Percentiles rank a stretch among this genome's conserved stretches.
Evolutionary conservation across 2,113 vertebrate species (phyloP).

Genomic region (Silurus glanis): DNA sequence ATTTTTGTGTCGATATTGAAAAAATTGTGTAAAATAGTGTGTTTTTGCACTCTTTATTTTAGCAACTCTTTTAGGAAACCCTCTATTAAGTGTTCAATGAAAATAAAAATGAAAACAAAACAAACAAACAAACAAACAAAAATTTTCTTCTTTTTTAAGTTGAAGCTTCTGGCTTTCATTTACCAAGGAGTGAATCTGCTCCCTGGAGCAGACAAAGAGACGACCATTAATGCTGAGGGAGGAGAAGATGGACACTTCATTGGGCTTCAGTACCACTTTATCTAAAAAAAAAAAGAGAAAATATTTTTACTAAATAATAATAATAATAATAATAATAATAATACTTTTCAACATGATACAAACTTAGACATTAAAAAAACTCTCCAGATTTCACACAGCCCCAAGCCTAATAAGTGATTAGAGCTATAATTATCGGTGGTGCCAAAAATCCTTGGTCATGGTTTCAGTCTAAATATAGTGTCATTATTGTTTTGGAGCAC

Average conservation of each 20-base stretch:
- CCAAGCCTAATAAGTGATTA: not conserved
- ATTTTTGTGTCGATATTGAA: not conserved
- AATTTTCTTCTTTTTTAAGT: too few species aligned
- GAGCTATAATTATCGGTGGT: not conserved
- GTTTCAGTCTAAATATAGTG: constrained; percentile 29
- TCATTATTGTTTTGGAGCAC: constrained; percentile 20
- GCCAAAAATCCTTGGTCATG: constrained; percentile 17
- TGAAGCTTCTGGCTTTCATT: constrained; percentile 54
- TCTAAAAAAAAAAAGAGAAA: constrained; percentile 69
- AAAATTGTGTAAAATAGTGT: not conserved
- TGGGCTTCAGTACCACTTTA: constrained; percentile 90
- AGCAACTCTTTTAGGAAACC: not conserved
- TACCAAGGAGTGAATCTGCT: constrained; percentile 95
- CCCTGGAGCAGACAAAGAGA: constrained; percentile 88
- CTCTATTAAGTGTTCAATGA: not conserved
- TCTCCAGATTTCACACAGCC: constrained; percentile 1
- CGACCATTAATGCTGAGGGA: constrained; percentile 90
- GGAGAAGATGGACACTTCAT: constrained; percentile 93
- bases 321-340: not conserved
- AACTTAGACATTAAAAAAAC: not conserved
- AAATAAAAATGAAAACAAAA: too few species aligned
- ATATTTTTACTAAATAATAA: not conserved
- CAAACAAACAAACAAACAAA: too few species aligned
- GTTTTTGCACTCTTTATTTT: not conserved
- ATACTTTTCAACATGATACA: not conserved